Evolutionary conservation across 1,140 invertebrate genomes (phyloP).

Genomic region (Pomacea maculata): DNA sequence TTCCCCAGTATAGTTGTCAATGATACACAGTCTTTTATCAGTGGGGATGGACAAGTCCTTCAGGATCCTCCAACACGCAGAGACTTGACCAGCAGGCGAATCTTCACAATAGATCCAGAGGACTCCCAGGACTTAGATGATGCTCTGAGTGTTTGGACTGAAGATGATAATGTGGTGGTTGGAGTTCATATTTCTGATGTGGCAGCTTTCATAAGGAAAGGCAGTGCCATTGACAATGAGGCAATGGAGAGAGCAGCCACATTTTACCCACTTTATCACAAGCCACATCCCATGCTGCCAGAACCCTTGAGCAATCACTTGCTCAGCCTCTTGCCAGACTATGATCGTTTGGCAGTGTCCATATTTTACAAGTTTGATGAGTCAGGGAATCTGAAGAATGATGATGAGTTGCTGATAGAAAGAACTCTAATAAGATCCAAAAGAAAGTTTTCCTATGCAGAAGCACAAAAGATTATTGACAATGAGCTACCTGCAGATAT

Average conservation of each 20-base stretch:
- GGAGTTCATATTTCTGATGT: constrained; percentile 64
- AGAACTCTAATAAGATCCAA: constrained; percentile 40
- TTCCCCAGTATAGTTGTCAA: constrained; percentile 12
- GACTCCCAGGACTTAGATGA: constrained; percentile 99
- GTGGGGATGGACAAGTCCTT: background rate
- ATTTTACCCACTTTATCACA: constrained; percentile 51
- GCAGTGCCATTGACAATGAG: constrained; percentile 51
- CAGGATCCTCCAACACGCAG: constrained; percentile 66
- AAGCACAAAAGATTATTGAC: constrained; percentile 44
- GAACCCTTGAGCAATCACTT: constrained; percentile 57
- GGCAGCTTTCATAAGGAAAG: constrained; percentile 45
- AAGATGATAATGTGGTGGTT: constrained; percentile 34
- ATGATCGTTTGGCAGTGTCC: constrained; percentile 49
- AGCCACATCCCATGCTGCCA: constrained; percentile 64
- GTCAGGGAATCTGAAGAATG: constrained; percentile 13
- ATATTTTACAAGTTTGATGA: constrained; percentile 44
- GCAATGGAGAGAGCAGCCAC: constrained; percentile 52
- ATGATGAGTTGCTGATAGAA: constrained; percentile 17
- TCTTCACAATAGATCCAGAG: constrained; percentile 97
- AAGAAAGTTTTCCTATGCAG: constrained; percentile 42
- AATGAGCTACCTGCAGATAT: constrained; percentile 9
- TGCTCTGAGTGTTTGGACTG: constrained; percentile 78
- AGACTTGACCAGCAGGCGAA: constrained; percentile 68
- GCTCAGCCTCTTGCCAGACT: constrained; percentile 61
- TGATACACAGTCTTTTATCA: background rate